Percentiles rank a stretch among this genome's conserved stretches.
Evolutionary conservation across 2,113 vertebrate species (phyloP).

Genomic region (Psammodynastes pulverulentus): DNA sequence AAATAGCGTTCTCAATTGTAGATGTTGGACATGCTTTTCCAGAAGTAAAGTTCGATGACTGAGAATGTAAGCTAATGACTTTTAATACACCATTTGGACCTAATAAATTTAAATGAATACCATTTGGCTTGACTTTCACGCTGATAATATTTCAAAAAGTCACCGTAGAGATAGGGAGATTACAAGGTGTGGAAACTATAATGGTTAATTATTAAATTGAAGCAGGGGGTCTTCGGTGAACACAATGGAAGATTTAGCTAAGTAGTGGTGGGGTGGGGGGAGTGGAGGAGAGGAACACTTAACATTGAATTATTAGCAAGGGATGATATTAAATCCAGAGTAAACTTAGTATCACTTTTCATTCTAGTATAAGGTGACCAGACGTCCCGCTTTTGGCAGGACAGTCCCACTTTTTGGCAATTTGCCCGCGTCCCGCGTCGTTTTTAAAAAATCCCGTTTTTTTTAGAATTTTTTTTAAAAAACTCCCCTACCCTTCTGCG

Average conservation of each 20-base stretch:
- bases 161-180: slow-evolving; percentile 2
- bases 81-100: slow-evolving; percentile 10
- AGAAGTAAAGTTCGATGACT: slow-evolving; percentile 18
- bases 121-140: slow-evolving; percentile 8
- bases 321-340: background rate
- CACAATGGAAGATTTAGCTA: background rate
- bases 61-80: slow-evolving; percentile 3
- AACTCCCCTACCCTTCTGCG: too few species aligned
- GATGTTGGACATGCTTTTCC: background rate
- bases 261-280: background rate
- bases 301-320: background rate
- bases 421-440: too few species aligned
- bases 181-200: slow-evolving; percentile 15
- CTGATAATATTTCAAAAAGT: slow-evolving; percentile 20
- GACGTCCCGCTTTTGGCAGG: too few species aligned
- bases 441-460: too few species aligned
- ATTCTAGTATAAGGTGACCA: too few species aligned
- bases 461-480: too few species aligned
- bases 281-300: background rate
- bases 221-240: background rate
- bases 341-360: background rate
- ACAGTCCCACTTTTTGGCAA: too few species aligned
- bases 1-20: background rate
- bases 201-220: slow-evolving; percentile 34
- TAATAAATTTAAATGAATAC: slow-evolving; percentile 33